Conservation (phyloP, 1,140 invertebrate species). For the Melitaea cinxia region DNA sequence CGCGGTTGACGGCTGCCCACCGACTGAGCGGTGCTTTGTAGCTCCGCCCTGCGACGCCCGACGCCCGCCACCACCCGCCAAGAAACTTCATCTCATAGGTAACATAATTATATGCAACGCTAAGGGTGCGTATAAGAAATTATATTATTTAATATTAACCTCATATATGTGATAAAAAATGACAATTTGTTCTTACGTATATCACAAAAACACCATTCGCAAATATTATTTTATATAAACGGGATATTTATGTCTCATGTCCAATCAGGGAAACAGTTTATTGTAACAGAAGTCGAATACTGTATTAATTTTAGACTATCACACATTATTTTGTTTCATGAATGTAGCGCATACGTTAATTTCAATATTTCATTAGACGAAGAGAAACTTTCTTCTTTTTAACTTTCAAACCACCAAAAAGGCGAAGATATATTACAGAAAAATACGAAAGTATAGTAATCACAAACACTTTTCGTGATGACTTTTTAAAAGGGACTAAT, state of each 20-base stretch:
- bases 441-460: constrained; percentile 1
- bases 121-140: constrained; percentile 60
- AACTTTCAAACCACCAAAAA: constrained; percentile 2
- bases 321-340: too few species aligned
- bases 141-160: not conserved
- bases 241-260: not conserved
- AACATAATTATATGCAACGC: constrained; percentile 47
- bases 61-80: constrained; percentile 64
- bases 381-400: constrained; percentile 17
- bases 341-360: too few species aligned
- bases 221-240: not conserved
- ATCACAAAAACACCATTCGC: not conserved
- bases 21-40: constrained; percentile 67
- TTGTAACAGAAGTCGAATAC: too few species aligned
- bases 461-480: constrained; percentile 22
- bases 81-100: constrained; percentile 75
- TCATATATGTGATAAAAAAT: not conserved
- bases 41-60: constrained; percentile 69
- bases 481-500: constrained; percentile 60
- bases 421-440: not conserved
- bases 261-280: too few species aligned
- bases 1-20: constrained; percentile 69
- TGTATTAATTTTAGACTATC: too few species aligned
- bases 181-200: too few species aligned
- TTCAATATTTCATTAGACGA: constrained; percentile 4